Base-by-base conservation (phyloP, 2,113 vertebrate species). In the Mugil cephalus region DNA sequence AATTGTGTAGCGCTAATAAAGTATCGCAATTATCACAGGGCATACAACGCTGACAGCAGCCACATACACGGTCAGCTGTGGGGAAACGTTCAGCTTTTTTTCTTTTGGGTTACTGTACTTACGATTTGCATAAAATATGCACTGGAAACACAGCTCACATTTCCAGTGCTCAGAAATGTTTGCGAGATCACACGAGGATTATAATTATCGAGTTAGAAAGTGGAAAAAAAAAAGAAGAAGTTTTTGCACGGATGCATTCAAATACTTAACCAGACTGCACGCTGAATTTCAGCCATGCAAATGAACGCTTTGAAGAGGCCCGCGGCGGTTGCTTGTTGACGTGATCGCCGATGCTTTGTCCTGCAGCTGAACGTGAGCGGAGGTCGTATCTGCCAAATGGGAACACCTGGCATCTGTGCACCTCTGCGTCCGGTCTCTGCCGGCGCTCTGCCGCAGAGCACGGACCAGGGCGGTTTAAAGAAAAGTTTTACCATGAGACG, bases 331-430 rank as follows among this genome's bases (percentile, higher is more conserved):
- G 4, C 18, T 21, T 42, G 12, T 30, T 54, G 24, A n/a, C 67
- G 9, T 42, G 12, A 35, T 14, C 71, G 34, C n/a, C 58, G 19
- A 7, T 11, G 19, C 12, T 59, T 47, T 54, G 45, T 79, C 30
- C n/a, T 67, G 40, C 45, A 43, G 43, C 30, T 58, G 34, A 62
- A 38, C 24, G 21, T 58, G 21, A 60, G 24, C 51, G 39, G 56
- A 36, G 15, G 38, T 45, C 1, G 4, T 13, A 9, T 6, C 15
- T 30, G 14, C 11, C 53, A 42, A 8, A 40, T 30, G 9, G 30
- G 39, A 63, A 55, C 43, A 69, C 14, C 51, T 75, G 48, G 54
- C 13, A 18, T 17, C 3, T 2, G 1, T 71, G 11, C 50, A 21
- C 18, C 13, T 56, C n/a, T 18, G 35, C 38, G 35, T 69, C 13